Conservation (phyloP, 53 echinoderm and acorn worm species). For the Antedon mediterranea region DNA sequence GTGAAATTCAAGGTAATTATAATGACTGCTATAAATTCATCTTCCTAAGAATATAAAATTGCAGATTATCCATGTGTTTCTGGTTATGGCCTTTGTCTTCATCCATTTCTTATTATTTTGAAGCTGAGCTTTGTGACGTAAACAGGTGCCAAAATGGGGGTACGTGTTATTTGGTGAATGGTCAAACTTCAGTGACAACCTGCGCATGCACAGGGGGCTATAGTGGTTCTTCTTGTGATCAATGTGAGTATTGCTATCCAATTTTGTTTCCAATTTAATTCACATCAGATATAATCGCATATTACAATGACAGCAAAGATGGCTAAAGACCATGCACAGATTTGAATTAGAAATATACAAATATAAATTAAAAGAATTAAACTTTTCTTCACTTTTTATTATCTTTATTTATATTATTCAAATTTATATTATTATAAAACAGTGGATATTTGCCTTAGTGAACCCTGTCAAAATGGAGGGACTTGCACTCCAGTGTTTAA, state of each 20-base stretch:
- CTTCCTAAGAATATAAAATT: too few relatives aligned
- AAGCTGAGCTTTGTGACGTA: background rate
- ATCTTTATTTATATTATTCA: background rate
- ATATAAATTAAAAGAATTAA: too few relatives aligned
- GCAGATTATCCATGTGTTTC: too few relatives aligned
- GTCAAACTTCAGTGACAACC: background rate
- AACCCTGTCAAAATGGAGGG: background rate
- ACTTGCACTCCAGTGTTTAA: background rate
- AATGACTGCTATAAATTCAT: too few relatives aligned
- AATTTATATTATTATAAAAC: background rate
- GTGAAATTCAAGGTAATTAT: background rate
- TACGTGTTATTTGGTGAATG: background rate
- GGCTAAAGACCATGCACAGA: too few relatives aligned
- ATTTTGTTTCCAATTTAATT: background rate
- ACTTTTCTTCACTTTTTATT: too few relatives aligned
- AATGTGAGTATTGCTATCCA: background rate
- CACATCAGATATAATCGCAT: background rate
- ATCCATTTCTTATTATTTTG: background rate
- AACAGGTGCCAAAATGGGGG: background rate
- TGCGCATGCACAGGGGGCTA: background rate
- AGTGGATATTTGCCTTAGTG: background rate
- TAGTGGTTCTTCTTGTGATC: background rate
- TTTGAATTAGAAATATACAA: too few relatives aligned
- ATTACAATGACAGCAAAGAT: too few relatives aligned
- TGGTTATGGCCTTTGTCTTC: too few relatives aligned